Conservation (phyloP, 2,797 vertebrate species). For the Lepus oiostolus region DNA sequence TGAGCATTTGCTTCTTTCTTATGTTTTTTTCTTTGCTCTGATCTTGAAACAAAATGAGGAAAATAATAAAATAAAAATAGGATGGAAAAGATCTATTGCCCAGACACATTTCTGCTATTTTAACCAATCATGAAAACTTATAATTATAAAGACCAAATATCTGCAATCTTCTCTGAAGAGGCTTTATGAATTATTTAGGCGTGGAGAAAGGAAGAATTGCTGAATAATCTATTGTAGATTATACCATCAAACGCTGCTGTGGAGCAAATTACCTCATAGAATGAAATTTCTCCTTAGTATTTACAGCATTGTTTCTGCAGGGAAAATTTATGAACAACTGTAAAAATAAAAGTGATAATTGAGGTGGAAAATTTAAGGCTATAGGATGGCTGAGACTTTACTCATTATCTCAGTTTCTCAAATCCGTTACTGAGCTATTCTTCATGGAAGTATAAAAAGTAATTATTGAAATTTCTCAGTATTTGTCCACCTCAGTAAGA, state of each 20-base stretch:
- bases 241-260: neutral
- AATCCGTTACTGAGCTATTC: neutral
- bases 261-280: neutral
- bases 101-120: neutral
- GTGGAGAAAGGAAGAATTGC: neutral
- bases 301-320: neutral
- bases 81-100: neutral
- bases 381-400: neutral
- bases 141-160: slow-evolving; percentile 25
- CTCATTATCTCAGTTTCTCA: neutral
- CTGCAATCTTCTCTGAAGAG: neutral
- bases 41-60: neutral
- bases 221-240: neutral
- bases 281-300: neutral
- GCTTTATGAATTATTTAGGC: neutral
- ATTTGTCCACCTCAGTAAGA: neutral
- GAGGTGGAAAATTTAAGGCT: neutral
- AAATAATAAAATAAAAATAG: neutral
- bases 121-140: neutral
- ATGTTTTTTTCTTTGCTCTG: slow-evolving; percentile 33
- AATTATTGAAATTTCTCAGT: neutral
- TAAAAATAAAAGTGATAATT: slow-evolving; percentile 21
- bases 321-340: neutral
- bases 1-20: slow-evolving; percentile 56
- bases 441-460: neutral